These are phyloP conservation scores for Dendroctonus valens DNA, from an alignment of 1,140 invertebrate species.

Conservation along the genomic window DNA sequence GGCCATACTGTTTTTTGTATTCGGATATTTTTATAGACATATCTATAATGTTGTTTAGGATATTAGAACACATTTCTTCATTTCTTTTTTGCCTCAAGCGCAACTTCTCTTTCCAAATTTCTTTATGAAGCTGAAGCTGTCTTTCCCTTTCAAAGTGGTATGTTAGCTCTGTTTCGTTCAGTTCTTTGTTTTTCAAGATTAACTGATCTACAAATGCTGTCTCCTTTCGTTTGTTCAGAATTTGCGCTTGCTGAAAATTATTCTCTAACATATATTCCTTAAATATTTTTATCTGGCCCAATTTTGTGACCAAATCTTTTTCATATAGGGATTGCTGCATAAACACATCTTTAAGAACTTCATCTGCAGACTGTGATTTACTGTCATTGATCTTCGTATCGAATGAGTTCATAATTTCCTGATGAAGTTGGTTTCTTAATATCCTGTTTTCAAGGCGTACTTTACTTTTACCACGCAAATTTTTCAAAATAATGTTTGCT, in stretches of 20 bases:
- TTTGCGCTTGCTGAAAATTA: constrained; percentile 52
- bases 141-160: constrained; percentile 56
- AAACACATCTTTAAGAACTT: constrained; percentile 54
- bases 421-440: constrained; percentile 45
- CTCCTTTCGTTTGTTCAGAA: constrained; percentile 53
- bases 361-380: constrained; percentile 48
- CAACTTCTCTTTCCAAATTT: constrained; percentile 53
- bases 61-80: constrained; percentile 54
- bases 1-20: constrained; percentile 50
- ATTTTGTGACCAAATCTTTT: constrained; percentile 60
- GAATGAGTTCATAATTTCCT: constrained; percentile 44
- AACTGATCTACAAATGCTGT: constrained; percentile 52
- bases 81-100: constrained; percentile 51
- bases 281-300: constrained; percentile 58
- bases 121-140: constrained; percentile 54
- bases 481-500: constrained; percentile 41
- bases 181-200: constrained; percentile 52
- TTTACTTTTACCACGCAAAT: constrained; percentile 43
- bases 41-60: constrained; percentile 55
- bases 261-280: constrained; percentile 56
- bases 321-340: constrained; percentile 62
- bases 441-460: constrained; percentile 33
- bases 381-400: constrained; percentile 40
- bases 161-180: constrained; percentile 49
- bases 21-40: constrained; percentile 55